Evolutionary conservation across 2,888 invertebrate genomes (phyloP).

Genomic region (Drosophila neotestacea): DNA sequence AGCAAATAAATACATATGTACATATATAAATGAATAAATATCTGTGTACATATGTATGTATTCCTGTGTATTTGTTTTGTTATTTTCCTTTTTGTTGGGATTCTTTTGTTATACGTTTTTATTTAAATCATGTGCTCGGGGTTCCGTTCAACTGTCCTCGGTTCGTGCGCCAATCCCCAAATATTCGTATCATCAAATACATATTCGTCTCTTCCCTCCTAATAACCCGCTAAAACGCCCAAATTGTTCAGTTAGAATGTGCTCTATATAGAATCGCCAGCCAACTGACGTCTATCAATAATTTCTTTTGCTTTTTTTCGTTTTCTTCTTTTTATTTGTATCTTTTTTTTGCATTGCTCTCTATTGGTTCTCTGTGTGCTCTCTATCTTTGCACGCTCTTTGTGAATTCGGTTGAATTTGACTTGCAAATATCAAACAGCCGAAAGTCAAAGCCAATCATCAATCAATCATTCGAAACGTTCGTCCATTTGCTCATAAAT

Average conservation of each 20-base stretch:
- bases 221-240: background rate
- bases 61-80: slow-evolving; percentile 24
- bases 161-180: slow-evolving; percentile 40
- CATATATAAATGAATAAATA: slow-evolving; percentile 20
- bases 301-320: slow-evolving; percentile 42
- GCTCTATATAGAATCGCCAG: slow-evolving; percentile 41
- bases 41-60: slow-evolving; percentile 9
- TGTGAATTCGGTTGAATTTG: slow-evolving; percentile 28
- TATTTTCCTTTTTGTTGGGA: slow-evolving; percentile 54
- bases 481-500: slow-evolving; percentile 57
- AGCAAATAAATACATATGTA: slow-evolving; percentile 31
- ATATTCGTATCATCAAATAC: slow-evolving; percentile 4
- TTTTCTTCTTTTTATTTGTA: slow-evolving; percentile 13
- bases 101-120: slow-evolving; percentile 61
- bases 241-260: slow-evolving; percentile 23
- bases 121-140: slow-evolving; percentile 78
- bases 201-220: background rate
- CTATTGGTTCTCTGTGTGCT: slow-evolving; percentile 4
- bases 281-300: slow-evolving; percentile 79
- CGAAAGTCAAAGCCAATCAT: slow-evolving; percentile 72
- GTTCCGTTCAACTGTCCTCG: slow-evolving; percentile 50
- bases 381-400: slow-evolving; percentile 18
- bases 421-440: slow-evolving; percentile 48
- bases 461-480: slow-evolving; percentile 61
- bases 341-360: slow-evolving; percentile 13